A percentile compares a stretch with the other conserved stretches of the same genome.
These are phyloP conservation scores for Hippotragus niger DNA, from an alignment of 2,113 vertebrate species.

Conservation along the genomic window DNA sequence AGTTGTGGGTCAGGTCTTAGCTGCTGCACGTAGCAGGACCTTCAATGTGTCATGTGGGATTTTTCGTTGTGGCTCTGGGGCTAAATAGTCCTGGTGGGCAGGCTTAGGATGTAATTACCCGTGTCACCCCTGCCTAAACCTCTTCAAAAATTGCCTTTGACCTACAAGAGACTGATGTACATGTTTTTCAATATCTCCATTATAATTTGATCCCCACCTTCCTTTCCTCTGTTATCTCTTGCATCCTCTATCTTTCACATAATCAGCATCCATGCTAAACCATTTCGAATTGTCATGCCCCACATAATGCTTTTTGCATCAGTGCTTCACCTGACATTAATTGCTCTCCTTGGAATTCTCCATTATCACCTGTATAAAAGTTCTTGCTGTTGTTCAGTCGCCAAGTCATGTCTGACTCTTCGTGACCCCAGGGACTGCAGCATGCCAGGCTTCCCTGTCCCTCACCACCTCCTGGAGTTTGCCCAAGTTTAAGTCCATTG, in stretches of 20 bases:
- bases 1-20: not conserved
- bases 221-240: not conserved
- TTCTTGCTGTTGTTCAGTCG: not conserved
- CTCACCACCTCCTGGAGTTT: not conserved
- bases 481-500: not conserved
- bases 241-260: not conserved
- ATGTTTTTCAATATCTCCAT: not conserved
- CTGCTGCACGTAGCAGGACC: not conserved
- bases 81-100: not conserved
- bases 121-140: not conserved
- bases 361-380: not conserved
- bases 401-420: not conserved
- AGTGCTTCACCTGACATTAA: not conserved
- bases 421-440: not conserved
- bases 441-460: not conserved
- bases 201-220: not conserved
- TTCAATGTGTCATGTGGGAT: not conserved
- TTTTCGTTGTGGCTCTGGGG: not conserved
- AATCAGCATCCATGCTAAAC: not conserved
- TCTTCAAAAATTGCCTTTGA: not conserved
- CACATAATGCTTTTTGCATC: not conserved
- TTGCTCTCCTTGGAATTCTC: not conserved
- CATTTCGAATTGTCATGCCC: not conserved
- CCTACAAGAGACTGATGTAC: not conserved
- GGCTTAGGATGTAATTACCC: not conserved